phyloP scores from a whole-genome alignment of 2,113 vertebrate species.

The Rhineura floridana region DNA sequence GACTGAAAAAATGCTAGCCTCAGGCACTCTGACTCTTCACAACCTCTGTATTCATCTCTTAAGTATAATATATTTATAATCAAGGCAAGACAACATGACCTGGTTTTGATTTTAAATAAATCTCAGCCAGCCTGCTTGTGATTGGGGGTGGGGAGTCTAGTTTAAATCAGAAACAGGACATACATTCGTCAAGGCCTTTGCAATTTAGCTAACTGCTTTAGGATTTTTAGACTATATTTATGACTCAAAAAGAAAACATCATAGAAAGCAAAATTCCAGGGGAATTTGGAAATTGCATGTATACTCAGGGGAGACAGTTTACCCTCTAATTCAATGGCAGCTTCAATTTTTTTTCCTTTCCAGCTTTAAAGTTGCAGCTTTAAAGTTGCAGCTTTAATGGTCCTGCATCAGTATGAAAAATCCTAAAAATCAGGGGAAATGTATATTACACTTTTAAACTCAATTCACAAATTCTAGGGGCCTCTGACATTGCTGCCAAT shows the following conservation, averaged over 20 bases:
- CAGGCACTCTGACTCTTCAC: conserved; percentile 42
- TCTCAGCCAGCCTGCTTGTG: conserved; percentile 39
- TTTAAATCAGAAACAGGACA: conserved; percentile 58
- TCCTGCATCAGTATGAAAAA: conserved; percentile 17
- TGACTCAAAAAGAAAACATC: conserved; percentile 9
- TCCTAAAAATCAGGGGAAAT: conserved; percentile 36
- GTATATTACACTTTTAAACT: conserved; percentile 33
- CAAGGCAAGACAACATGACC: conserved; percentile 45
- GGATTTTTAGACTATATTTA: conserved; percentile 47
- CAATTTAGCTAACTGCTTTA: conserved; percentile 49
- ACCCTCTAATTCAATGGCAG: not conserved
- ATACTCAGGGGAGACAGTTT: conserved; percentile 2
- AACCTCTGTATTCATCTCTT: conserved; percentile 55
- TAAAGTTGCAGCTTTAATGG: not conserved
- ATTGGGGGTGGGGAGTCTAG: not conserved
- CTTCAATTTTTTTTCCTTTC: not conserved
- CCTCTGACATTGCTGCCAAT: not conserved
- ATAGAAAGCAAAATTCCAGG: not conserved
- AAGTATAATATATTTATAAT: conserved; percentile 60
- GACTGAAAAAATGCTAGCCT: conserved; percentile 54
- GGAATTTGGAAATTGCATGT: not conserved
- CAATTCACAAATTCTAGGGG: conserved; percentile 40
- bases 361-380: not conserved
- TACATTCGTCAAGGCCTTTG: conserved; percentile 42
- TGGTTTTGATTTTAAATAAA: conserved; percentile 65